Conservation (phyloP, 2,113 vertebrate species). For the Vanacampus margaritifer region DNA sequence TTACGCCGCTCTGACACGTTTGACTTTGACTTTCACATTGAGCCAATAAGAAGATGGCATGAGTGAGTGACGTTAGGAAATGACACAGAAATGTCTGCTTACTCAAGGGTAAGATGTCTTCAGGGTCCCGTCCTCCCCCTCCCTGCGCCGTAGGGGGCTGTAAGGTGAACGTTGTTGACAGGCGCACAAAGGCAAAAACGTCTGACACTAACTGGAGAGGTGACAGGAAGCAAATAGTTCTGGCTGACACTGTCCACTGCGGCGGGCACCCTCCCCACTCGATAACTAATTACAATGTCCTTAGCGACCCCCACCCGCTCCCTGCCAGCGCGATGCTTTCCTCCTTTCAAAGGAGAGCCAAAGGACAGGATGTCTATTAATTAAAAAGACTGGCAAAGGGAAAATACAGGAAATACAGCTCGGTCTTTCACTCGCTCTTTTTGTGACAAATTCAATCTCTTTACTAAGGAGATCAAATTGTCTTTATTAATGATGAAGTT, state of each 20-base stretch:
- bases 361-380: conserved; percentile 55
- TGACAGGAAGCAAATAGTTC: conserved; percentile 57
- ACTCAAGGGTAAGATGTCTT: neutral
- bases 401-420: conserved; percentile 12
- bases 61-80: neutral
- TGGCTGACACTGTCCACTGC: conserved; percentile 45
- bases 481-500: neutral
- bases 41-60: neutral
- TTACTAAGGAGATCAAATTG: neutral
- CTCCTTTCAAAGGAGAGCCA: conserved; percentile 44
- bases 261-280: conserved; percentile 38
- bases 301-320: conserved; percentile 22
- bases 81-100: neutral
- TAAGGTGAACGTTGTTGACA: conserved; percentile 30
- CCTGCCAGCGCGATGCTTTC: conserved; percentile 20
- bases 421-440: conserved; percentile 13
- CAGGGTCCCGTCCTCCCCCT: neutral
- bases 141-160: neutral
- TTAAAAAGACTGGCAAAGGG: conserved; percentile 49
- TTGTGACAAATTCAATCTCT: conserved; percentile 10
- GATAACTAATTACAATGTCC: conserved; percentile 64
- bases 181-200: conserved; percentile 38
- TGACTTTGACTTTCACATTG: neutral
- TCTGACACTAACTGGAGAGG: conserved; percentile 48
- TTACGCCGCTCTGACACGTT: neutral